Base-by-base conservation (phyloP, 1,140 invertebrate species). In the Lutraria rhynchaena region DNA sequence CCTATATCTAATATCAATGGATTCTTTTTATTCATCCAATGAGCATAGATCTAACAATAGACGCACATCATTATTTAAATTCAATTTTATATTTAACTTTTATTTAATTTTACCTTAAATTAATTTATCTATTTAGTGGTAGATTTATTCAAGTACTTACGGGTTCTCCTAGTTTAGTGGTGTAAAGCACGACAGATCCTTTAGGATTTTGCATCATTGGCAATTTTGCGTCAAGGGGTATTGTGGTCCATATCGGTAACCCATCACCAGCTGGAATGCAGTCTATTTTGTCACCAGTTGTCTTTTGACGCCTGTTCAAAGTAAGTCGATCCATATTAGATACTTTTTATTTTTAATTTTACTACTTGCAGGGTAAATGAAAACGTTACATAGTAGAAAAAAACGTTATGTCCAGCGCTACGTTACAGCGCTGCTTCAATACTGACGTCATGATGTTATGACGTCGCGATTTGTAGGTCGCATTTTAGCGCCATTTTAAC, bases 191-290 rank as follows among this genome's bases (percentile, higher is more conserved):
- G 44, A 86, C 67, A 44, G 82, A 49, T n/a, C 82, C 82, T 33
- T 69, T 61, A 15, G 82, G 82, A n/a, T 61, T 78, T 33, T 49
- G 60, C 51, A 84, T 53, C 82, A 86, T 84, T 19, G 85, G 85
- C 11, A 86, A 57, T 78, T 86, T 86, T 41, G 83, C 77, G 63
- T 86, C 85, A 33, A 86, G 63, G n/a, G 85, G 74, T 29, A 86
- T 24, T 15, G n/a, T 74, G 9, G 71, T 35, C 85, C 85, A 86
- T 53, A 80, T 37, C 29, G 85, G 85, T 33, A 86, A 73, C 15
- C 70, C 61, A 29, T 85, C 83, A 5, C 83, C 83, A 7, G 77
- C 83, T 9, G 83, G 83, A 19, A 84, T 53, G 65, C 71, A 84
- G n/a, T 67, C 61, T 29, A 67, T 41, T 29, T 53, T 57, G 17